Percentiles rank a stretch among this genome's conserved stretches.
These are phyloP conservation scores for Muscicapa adusta DNA, from an alignment of 2,113 vertebrate genomes.

Conservation along the genomic window DNA sequence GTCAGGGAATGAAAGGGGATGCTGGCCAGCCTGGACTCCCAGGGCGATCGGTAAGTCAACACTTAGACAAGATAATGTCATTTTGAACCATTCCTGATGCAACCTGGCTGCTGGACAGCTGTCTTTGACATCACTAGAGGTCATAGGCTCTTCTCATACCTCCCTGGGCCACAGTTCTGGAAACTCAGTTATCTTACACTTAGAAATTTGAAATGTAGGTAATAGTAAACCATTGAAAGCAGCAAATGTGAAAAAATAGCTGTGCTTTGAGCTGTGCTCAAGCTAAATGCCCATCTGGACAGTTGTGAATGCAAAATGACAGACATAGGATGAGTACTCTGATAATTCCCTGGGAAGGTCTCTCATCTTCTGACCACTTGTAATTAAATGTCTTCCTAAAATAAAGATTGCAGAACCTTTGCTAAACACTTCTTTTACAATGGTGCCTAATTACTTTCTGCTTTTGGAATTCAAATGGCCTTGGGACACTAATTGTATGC, in stretches of 20 bases:
- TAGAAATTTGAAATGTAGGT: background rate
- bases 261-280: background rate
- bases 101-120: background rate
- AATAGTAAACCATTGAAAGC: background rate
- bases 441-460: background rate
- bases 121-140: background rate
- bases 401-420: background rate
- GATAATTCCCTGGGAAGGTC: background rate
- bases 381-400: background rate
- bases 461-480: background rate
- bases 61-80: background rate
- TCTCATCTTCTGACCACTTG: background rate
- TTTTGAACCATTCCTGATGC: background rate
- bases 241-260: background rate
- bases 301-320: background rate
- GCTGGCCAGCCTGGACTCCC: conserved; percentile 88
- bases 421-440: background rate
- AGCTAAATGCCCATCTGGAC: background rate
- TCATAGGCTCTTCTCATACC: background rate
- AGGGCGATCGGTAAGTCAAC: conserved; percentile 75
- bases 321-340: background rate
- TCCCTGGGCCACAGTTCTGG: background rate
- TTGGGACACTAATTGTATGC: background rate
- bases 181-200: background rate
- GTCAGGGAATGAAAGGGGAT: conserved; percentile 92